A percentile compares a stretch with the other conserved stretches of the same genome.
phyloP scores from a whole-genome alignment of 2,113 vertebrate genomes.

The Microcebus lehilahytsara region DNA sequence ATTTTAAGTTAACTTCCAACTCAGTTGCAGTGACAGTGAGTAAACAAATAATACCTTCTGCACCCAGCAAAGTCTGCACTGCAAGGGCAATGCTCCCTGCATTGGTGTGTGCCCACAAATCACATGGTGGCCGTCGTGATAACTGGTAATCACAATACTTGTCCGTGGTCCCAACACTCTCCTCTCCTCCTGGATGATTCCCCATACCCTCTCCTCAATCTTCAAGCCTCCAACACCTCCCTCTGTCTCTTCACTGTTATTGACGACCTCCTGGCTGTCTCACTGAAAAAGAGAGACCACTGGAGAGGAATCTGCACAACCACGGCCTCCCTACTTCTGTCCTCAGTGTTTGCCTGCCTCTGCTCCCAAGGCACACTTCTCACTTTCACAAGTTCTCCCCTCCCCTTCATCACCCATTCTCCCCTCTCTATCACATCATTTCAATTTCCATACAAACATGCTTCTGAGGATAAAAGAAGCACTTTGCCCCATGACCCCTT shows the following conservation, averaged over 20 bases:
- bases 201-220: not conserved
- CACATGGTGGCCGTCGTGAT: no score
- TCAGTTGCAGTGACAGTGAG: not conserved
- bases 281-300: not conserved
- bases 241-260: not conserved
- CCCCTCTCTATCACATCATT: not conserved
- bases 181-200: not conserved
- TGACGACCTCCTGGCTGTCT: not conserved
- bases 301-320: not conserved
- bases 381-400: not conserved
- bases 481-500: not conserved
- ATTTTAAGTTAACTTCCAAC: not conserved
- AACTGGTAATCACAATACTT: accelerated
- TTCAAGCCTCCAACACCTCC: not conserved
- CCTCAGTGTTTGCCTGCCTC: not conserved
- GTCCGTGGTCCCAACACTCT: not conserved
- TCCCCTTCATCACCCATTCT: not conserved
- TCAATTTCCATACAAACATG: not conserved
- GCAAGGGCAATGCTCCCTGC: no score
- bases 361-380: not conserved
- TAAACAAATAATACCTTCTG: not conserved
- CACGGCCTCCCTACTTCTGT: not conserved
- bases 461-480: not conserved
- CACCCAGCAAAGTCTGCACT: not conserved
- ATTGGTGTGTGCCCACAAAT: not conserved